These are phyloP conservation scores for Drosophila hydei DNA, from an alignment of 1,140 invertebrate genomes.

Conservation along the genomic window DNA sequence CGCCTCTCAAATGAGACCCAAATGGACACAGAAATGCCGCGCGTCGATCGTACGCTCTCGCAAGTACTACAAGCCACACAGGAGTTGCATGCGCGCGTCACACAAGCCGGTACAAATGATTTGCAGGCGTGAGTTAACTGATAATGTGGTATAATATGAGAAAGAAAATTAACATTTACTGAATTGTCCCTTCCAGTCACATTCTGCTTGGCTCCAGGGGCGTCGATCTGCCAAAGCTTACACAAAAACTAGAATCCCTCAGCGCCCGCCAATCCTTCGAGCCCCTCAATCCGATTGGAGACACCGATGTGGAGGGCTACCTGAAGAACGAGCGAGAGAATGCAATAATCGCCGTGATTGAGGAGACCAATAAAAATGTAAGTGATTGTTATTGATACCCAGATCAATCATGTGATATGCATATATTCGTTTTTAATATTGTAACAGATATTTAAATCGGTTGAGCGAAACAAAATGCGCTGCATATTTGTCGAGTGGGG, in stretches of 20 bases:
- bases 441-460: conserved; percentile 88
- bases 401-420: no score
- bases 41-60: conserved; percentile 94
- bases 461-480: conserved; percentile 91
- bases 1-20: conserved; percentile 95
- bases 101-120: conserved; percentile 92
- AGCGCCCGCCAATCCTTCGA: conserved; percentile 94
- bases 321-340: conserved; percentile 97
- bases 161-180: neutral
- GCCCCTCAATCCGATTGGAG: conserved; percentile 93
- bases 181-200: conserved; percentile 86
- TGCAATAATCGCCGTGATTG: conserved; percentile 95
- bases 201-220: conserved; percentile 96
- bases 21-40: conserved; percentile 91
- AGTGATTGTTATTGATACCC: no score
- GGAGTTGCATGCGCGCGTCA: conserved; percentile 93
- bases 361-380: conserved; percentile 93
- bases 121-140: conserved; percentile 93
- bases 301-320: conserved; percentile 95
- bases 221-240: conserved; percentile 95
- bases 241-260: conserved; percentile 94
- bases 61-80: conserved; percentile 97
- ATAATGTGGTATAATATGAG: neutral
- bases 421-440: conserved; percentile 2
- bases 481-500: conserved; percentile 94